Evolutionary conservation across 2,113 vertebrate genomes (phyloP).

Genomic region (Centropristis striata): DNA sequence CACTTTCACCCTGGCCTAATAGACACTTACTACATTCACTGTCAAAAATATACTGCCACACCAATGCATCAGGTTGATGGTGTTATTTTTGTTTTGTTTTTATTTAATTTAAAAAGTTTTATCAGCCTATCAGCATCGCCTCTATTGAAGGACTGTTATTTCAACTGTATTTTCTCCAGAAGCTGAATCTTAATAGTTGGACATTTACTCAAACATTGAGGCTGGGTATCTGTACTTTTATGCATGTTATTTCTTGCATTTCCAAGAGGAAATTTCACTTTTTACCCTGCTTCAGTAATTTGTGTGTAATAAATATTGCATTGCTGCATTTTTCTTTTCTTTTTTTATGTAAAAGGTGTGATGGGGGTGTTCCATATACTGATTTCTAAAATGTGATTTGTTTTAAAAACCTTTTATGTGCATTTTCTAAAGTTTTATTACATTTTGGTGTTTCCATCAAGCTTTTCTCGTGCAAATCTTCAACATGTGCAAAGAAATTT

Average conservation of each 20-base stretch:
- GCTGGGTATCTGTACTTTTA: not conserved
- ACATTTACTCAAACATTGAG: not conserved
- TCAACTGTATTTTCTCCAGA: not conserved
- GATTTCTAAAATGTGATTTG: too few relatives aligned
- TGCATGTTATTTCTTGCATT: too few relatives aligned
- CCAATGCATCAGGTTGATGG: not conserved
- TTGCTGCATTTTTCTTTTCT: too few relatives aligned
- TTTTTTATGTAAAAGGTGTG: too few relatives aligned
- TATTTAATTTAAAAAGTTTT: not conserved
- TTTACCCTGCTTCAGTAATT: not conserved
- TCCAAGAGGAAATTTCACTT: not conserved
- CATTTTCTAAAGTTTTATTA: too few relatives aligned
- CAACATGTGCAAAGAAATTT: too few relatives aligned
- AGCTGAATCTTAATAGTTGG: too few relatives aligned
- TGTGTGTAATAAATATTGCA: too few relatives aligned
- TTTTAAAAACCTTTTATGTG: too few relatives aligned
- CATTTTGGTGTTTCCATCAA: too few relatives aligned
- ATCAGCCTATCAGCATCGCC: not conserved
- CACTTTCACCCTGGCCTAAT: not conserved
- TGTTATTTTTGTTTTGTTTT: not conserved
- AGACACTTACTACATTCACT: constrained; percentile 24
- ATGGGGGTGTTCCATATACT: too few relatives aligned
- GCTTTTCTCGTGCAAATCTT: too few relatives aligned
- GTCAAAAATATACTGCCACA: not conserved
- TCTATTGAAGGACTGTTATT: not conserved